These are phyloP conservation scores for Myiothlypis coronata DNA, from an alignment of 2,797 vertebrate genomes.

Conservation along the genomic window DNA sequence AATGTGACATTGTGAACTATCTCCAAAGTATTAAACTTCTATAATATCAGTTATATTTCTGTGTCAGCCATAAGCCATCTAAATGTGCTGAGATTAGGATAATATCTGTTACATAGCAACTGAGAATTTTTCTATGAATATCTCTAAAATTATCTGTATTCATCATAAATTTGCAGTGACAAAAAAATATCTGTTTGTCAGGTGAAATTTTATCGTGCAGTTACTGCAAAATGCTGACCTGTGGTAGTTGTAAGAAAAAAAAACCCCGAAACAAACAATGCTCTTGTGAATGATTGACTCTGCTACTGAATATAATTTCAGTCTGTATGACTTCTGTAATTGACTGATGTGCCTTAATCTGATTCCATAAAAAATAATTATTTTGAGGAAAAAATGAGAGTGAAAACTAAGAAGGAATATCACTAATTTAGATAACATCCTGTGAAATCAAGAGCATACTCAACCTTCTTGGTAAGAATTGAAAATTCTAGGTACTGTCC, in stretches of 20 bases:
- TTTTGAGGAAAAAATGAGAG: background rate
- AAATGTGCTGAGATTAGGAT: constrained; percentile 3
- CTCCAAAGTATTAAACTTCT: background rate
- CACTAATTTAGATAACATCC: background rate
- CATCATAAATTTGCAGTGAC: background rate
- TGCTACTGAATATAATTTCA: background rate
- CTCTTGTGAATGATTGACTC: background rate
- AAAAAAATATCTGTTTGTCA: background rate
- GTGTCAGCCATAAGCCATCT: background rate
- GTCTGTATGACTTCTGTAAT: background rate
- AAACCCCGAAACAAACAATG: rapidly evolving
- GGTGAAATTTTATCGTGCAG: background rate
- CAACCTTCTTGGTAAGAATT: background rate
- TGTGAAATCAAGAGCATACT: background rate
- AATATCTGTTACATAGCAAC: background rate
- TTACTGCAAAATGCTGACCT: background rate
- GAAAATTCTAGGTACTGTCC: background rate
- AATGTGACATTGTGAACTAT: background rate
- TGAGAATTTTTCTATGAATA: background rate
- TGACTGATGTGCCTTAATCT: background rate
- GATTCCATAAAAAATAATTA: background rate
- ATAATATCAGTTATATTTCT: background rate
- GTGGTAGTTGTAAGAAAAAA: background rate
- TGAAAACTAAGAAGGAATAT: background rate
- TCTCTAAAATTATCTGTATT: background rate